A percentile compares a stretch with the other conserved stretches of the same genome.
Evolutionary conservation across 2,113 vertebrate genomes (phyloP).

Genomic region (Leptobrachium ailaonicum): DNA sequence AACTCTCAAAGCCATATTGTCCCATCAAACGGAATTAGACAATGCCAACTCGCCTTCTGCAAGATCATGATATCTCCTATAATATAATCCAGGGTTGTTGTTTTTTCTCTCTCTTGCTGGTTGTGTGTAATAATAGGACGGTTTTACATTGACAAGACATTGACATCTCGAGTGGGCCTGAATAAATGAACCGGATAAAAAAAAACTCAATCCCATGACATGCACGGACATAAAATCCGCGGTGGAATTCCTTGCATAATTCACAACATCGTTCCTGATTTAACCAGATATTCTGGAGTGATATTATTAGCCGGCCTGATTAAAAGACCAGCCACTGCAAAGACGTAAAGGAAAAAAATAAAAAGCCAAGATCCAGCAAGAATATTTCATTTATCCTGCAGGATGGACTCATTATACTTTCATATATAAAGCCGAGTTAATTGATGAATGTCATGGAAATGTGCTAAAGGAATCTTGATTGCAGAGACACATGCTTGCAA

Average conservation of each 20-base stretch:
- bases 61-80: not conserved
- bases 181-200: not conserved
- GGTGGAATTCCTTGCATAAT: not conserved
- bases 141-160: not conserved
- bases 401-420: too few species aligned
- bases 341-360: too few species aligned
- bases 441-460: too few species aligned
- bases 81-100: not conserved
- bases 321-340: too few species aligned
- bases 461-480: too few species aligned
- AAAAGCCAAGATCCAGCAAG: too few species aligned
- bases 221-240: not conserved
- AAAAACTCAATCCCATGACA: not conserved
- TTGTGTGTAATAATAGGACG: not conserved
- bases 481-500: too few species aligned
- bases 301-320: too few species aligned
- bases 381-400: too few species aligned
- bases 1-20: not conserved
- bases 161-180: not conserved
- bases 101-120: not conserved
- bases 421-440: too few species aligned
- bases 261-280: not conserved
- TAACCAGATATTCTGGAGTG: too few species aligned
- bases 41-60: not conserved
- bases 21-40: not conserved